Conservation (phyloP, 2,888 invertebrate species). For the Ophion obscuratus region DNA sequence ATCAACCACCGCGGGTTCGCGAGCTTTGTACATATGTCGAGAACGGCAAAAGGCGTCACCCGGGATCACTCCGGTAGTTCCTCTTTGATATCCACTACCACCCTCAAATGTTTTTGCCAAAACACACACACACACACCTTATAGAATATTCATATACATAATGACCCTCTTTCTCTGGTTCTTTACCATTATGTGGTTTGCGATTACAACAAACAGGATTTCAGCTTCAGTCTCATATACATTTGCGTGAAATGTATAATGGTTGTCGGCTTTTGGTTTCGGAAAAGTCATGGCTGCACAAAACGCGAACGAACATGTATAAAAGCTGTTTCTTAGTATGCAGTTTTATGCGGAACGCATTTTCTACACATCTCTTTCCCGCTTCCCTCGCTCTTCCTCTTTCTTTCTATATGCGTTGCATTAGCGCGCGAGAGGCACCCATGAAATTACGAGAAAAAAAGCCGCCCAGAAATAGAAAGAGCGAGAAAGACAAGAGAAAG, state of each 20-base stretch:
- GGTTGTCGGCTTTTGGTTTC: constrained; percentile 28
- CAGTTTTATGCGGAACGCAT: constrained; percentile 42
- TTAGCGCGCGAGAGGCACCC: constrained; percentile 22
- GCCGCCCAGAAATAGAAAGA: background rate
- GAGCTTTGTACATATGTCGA: constrained; percentile 25
- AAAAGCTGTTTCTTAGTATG: constrained; percentile 18
- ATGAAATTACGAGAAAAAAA: constrained; percentile 23
- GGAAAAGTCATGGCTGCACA: constrained; percentile 32
- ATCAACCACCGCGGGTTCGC: constrained; percentile 19
- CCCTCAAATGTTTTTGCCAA: background rate
- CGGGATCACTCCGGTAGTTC: constrained; percentile 57
- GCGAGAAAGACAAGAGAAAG: constrained; percentile 9
- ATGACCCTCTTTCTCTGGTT: background rate
- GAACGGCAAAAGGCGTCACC: constrained; percentile 49
- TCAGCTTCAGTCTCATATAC: constrained; percentile 24
- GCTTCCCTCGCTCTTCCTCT: background rate
- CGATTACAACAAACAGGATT: constrained; percentile 50
- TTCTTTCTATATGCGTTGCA: background rate
- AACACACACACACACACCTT: background rate
- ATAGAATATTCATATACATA: background rate
- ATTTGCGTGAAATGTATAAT: background rate
- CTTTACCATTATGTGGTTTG: constrained; percentile 11
- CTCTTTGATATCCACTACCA: constrained; percentile 29
- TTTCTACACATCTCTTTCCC: constrained; percentile 7
- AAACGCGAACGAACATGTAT: constrained; percentile 4